Base-by-base conservation (phyloP, 2,888 invertebrate genomes). In the Leptarthrus brevirostris region DNA sequence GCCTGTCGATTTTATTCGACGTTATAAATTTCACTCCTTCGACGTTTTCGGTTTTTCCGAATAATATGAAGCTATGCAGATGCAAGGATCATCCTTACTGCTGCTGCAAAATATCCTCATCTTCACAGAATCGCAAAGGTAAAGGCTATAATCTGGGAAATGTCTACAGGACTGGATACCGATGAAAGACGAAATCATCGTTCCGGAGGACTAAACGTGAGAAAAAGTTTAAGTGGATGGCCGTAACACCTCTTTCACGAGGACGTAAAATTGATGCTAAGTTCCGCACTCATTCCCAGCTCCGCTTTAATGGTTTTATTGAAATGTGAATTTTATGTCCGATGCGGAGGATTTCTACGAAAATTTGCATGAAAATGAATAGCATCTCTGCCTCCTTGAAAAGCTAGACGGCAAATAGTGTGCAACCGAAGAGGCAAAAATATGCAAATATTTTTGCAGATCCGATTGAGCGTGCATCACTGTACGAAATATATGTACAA, bases 321-420 rank as follows among this genome's bases (percentile, higher is more conserved):
- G 58, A 58, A 58, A 58, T 58, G 58, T 36, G 58, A 58, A 58
- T 58, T 58, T 58, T 58, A 58, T 58, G 58, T 34, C 36, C 34
- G n/a, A 58, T 12, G 58, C 16, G 36, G 20, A 18, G 10, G 18
- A 58, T 18, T 58, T 36, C 16, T 36, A n/a, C 18, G 36, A 30
- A 16, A 24, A 58, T 58, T 58, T 58, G 36, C 58, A 58, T 58
- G 34, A 58, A 34, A 58, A 58, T 58, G 58, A 58, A 36, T 34
- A 12, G 40, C 8, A 30, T 30, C 30, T 30, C n/a, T n/a, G n/a
- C n/a, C n/a, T n/a, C n/a, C n/a, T n/a, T n/a, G n/a, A n/a, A n/a
- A n/a, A n/a, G n/a, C n/a, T n/a, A n/a, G n/a, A n/a, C n/a, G n/a
- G n/a, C n/a, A n/a, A n/a, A n/a, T n/a, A n/a, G n/a, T n/a, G n/a